Percentiles rank a stretch among this genome's conserved stretches.
Evolutionary conservation across 1,140 invertebrate genomes (phyloP).

Genomic region (Bombus vancouverensis): DNA sequence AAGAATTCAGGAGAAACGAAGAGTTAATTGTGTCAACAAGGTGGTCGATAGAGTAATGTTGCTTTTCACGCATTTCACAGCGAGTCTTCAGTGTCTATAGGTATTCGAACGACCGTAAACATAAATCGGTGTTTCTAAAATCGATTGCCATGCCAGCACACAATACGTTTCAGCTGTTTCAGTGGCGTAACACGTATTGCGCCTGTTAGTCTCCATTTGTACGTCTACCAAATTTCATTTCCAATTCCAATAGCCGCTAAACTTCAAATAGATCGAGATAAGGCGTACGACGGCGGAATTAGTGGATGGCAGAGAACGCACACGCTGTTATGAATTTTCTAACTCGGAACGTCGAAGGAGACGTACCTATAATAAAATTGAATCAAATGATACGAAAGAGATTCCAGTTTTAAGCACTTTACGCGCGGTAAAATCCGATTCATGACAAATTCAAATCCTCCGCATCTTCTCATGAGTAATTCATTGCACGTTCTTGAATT

Average conservation of each 20-base stretch:
- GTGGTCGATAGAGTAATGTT: neutral
- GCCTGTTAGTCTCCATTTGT: slow-evolving; percentile 45
- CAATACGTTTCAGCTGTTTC: slow-evolving; percentile 45
- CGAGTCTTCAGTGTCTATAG: neutral
- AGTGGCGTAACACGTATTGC: slow-evolving; percentile 32
- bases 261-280: slow-evolving; percentile 55
- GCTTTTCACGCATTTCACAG: neutral
- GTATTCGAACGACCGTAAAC: slow-evolving; percentile 30
- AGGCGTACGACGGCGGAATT: slow-evolving; percentile 27
- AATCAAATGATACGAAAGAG: neutral
- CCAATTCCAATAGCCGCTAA: slow-evolving; percentile 69
- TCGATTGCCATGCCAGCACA: slow-evolving; percentile 40
- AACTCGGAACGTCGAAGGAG: neutral
- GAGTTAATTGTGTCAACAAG: no score
- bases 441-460: neutral
- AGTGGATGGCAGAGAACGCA: neutral
- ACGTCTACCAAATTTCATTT: slow-evolving; percentile 74
- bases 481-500: neutral
- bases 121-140: slow-evolving; percentile 56
- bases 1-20: no score
- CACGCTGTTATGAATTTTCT: slow-evolving; percentile 35
- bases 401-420: neutral
- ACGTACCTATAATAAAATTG: neutral
- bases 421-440: neutral
- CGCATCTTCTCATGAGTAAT: neutral